A percentile compares a stretch with the other conserved stretches of the same genome.
phyloP scores from a whole-genome alignment of 2,113 vertebrate genomes.

The Zapornia atra region DNA sequence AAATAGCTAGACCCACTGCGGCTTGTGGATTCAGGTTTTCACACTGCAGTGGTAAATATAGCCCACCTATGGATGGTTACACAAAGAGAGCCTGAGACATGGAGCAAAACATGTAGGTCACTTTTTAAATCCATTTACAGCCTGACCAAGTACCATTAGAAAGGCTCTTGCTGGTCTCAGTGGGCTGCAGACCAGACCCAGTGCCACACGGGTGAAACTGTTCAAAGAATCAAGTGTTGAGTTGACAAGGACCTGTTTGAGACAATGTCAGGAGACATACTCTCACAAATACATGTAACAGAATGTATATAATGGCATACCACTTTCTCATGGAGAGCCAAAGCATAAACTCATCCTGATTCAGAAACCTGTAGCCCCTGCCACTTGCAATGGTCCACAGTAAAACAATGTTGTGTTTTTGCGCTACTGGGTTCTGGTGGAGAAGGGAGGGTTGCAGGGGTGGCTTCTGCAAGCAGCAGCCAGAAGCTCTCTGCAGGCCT shows the following conservation, averaged over 20 bases:
- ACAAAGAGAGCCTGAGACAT: background rate
- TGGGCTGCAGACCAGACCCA: background rate
- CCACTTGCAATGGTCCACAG: background rate
- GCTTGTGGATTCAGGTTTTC: background rate
- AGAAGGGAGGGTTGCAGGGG: no score
- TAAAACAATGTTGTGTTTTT: background rate
- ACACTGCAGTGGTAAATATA: background rate
- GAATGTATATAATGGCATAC: rapidly evolving
- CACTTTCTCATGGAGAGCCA: background rate
- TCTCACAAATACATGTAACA: background rate
- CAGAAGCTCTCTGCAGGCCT: no score
- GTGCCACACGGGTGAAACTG: background rate
- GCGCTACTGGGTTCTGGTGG: no score
- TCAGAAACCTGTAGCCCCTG: background rate
- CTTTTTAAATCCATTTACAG: background rate
- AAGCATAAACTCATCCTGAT: background rate
- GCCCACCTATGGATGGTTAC: background rate
- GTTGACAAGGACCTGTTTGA: background rate
- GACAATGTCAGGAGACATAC: background rate
- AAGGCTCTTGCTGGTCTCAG: rapidly evolving
- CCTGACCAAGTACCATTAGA: background rate
- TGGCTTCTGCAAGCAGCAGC: no score
- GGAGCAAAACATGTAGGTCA: background rate
- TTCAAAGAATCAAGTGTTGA: background rate
- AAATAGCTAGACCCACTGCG: background rate